These are phyloP conservation scores for Galerucella calmariensis DNA, from an alignment of 2,888 invertebrate genomes.

Conservation along the genomic window DNA sequence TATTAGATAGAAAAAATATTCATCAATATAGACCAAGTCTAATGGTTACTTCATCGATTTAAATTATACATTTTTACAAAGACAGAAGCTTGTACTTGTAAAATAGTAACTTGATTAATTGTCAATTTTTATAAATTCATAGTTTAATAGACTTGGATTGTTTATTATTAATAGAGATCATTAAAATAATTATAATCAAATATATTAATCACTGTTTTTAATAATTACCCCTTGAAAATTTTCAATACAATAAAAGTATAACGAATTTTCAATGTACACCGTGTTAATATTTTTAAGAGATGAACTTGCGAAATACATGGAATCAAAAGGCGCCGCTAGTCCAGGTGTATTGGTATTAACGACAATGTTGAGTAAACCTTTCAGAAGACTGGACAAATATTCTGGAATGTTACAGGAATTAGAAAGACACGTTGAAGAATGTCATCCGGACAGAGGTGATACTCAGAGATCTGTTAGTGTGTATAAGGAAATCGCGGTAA, in stretches of 20 bases:
- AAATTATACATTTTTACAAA: background rate
- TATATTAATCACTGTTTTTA: too few relatives aligned
- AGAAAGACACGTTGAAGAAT: constrained; percentile 94
- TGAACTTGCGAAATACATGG: constrained; percentile 87
- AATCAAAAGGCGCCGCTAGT: constrained; percentile 84
- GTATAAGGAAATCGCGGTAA: constrained; percentile 93
- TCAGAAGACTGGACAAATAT: constrained; percentile 94
- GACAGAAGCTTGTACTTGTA: background rate
- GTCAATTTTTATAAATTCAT: too few relatives aligned
- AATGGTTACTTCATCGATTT: background rate
- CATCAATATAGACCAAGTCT: background rate
- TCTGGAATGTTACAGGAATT: constrained; percentile 94
- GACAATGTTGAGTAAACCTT: constrained; percentile 93
- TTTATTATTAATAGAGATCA: too few relatives aligned
- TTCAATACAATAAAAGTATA: too few relatives aligned
- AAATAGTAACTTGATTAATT: too few relatives aligned
- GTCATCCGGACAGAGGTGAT: constrained; percentile 95
- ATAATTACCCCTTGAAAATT: too few relatives aligned
- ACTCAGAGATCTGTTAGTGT: constrained; percentile 95
- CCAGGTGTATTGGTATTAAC: constrained; percentile 92
- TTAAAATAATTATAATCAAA: too few relatives aligned
- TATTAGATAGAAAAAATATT: too few relatives aligned
- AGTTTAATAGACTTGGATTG: too few relatives aligned
- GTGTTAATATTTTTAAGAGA: constrained; percentile 69
- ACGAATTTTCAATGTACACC: too few relatives aligned